These are phyloP conservation scores for Drepanosiphum platanoidis DNA, from an alignment of 2,888 invertebrate species.

Conservation along the genomic window DNA sequence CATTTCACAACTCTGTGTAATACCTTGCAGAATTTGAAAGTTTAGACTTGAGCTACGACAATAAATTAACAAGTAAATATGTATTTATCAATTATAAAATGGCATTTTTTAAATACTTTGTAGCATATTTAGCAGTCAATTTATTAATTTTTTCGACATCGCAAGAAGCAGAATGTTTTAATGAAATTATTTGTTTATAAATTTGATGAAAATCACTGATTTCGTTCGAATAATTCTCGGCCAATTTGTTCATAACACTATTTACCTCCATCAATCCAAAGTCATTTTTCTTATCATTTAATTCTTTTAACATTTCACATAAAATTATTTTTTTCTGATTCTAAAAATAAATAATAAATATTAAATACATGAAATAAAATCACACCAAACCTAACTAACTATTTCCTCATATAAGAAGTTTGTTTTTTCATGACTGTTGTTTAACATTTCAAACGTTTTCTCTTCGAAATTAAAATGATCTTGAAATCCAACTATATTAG, in stretches of 20 bases:
- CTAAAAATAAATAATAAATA: conserved; percentile 21
- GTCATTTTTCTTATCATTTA: background rate
- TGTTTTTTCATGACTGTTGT: background rate
- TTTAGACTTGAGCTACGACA: background rate
- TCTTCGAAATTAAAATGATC: background rate
- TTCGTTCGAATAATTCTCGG: conserved; percentile 2
- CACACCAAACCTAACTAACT: background rate
- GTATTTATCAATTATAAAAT: background rate
- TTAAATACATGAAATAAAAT: background rate
- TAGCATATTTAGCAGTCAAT: background rate
- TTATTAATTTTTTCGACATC: conserved; percentile 1
- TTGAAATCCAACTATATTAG: background rate
- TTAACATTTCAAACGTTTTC: background rate
- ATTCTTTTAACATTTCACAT: background rate
- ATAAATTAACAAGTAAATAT: background rate
- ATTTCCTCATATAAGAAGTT: background rate
- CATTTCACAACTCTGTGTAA: conserved; percentile 7
- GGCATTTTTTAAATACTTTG: conserved; percentile 11
- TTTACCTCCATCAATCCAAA: conserved; percentile 20
- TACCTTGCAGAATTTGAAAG: background rate
- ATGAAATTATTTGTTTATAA: background rate
- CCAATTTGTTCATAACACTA: background rate
- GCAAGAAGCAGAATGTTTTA: background rate
- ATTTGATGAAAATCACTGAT: background rate
- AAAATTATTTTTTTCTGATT: background rate